These are phyloP conservation scores for Notothenia coriiceps DNA, from an alignment of 2,113 vertebrate species.

Conservation along the genomic window DNA sequence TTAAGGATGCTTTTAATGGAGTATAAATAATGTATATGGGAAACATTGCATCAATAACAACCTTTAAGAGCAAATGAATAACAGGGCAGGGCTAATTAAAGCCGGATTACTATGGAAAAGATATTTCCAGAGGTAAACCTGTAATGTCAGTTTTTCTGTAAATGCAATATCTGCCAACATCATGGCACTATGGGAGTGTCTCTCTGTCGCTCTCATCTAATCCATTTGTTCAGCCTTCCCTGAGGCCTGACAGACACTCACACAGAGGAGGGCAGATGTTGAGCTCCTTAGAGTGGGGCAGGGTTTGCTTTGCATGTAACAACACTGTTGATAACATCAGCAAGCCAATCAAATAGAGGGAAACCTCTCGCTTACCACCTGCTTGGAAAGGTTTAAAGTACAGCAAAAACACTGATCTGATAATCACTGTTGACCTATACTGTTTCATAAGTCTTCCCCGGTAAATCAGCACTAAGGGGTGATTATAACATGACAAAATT, in stretches of 20 bases:
- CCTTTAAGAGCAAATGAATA: background rate
- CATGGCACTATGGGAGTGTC: background rate
- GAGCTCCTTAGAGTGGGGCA: too few species aligned
- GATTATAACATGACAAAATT: background rate
- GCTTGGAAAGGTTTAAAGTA: constrained; percentile 16
- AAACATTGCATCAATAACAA: background rate
- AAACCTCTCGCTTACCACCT: constrained; percentile 19
- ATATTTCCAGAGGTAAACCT: too few species aligned
- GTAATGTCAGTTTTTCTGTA: too few species aligned
- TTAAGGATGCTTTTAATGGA: background rate
- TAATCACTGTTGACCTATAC: background rate
- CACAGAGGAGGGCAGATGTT: constrained; percentile 36
- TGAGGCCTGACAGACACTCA: constrained; percentile 30
- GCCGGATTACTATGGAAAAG: background rate
- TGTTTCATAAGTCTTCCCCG: background rate
- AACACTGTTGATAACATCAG: constrained; percentile 39
- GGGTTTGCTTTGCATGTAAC: constrained; percentile 5
- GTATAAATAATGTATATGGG: background rate
- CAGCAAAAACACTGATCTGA: background rate
- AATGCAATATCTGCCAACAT: background rate
- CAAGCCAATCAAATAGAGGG: constrained; percentile 4
- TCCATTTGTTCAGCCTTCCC: constrained; percentile 10
- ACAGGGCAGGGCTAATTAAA: background rate
- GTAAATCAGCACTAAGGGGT: background rate
- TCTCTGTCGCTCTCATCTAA: constrained; percentile 31